Base-by-base conservation (phyloP, 1,140 invertebrate species). In the Antheraea mylitta region DNA sequence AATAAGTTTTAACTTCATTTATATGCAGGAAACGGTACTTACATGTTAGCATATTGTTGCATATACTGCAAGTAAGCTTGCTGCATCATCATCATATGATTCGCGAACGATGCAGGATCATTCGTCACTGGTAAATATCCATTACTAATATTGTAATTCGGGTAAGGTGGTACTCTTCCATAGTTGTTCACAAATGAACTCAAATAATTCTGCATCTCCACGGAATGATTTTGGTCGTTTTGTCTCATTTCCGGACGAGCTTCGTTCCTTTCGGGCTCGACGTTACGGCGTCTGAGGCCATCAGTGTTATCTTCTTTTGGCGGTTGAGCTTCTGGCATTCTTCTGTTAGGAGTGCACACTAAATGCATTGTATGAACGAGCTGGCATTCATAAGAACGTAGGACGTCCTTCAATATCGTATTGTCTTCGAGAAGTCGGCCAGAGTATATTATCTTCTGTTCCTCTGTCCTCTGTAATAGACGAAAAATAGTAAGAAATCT, bases 401-500 rank as follows among this genome's bases (percentile, higher is more conserved):
- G 91, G 38, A 98, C 94, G 88, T 98, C 97, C 83, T 97, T 97
- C 38, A 98, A 83, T 67, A 95, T 93, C 36, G 95, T 92, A 45
- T 95, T 93, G 87, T 98, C 97, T 58, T 94, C 95, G 64, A 98
- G 86, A 13, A 98, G 89, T 82, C 97, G 96, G n/a, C 97, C 97
- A 9, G 96, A 98, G 90, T 98, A 98, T 78, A 98, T 98, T 0
- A 98, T 92, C 88, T 97, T 97, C 82, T 98, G 97, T 75, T 97
- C 96, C 70, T 95, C 94, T 66, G 94, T 94, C 85, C 94, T 94
- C 97, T 97, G 87, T 19, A 74, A 86, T 64, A 70, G 6, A 72
- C 66, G 65, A 60, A 2, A 18, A 66, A 11, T 11, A 58, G 38
- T 42, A 10, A 42, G 38, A 42, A 3, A 42, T 4, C 38, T 7